phyloP scores from a whole-genome alignment of 1,140 invertebrate species.

The Phymorhynchus buccinoides region DNA sequence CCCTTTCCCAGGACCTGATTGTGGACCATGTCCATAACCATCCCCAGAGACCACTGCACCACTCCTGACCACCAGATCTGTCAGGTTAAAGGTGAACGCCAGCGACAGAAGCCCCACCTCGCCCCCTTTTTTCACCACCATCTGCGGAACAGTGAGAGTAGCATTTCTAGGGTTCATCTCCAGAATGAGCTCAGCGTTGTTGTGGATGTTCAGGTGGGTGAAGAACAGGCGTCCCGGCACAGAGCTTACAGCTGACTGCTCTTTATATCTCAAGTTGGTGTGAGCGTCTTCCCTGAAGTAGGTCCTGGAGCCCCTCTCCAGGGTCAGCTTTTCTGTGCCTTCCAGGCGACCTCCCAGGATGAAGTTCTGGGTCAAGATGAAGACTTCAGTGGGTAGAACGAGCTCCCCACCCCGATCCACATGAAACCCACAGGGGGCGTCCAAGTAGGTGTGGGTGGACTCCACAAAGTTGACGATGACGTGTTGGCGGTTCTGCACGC shows the following conservation, averaged over 20 bases:
- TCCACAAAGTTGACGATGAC: slow-evolving; percentile 60
- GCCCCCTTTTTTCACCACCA: slow-evolving; percentile 56
- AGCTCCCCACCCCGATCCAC: slow-evolving; percentile 61
- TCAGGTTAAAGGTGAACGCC: slow-evolving; percentile 41
- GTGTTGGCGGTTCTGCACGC: slow-evolving; percentile 57
- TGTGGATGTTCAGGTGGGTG: slow-evolving; percentile 51
- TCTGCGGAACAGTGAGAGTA: slow-evolving; percentile 44
- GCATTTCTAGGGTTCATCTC: slow-evolving; percentile 47
- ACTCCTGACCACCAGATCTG: slow-evolving; percentile 53
- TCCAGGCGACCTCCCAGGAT: slow-evolving; percentile 58
- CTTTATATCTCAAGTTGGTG: slow-evolving; percentile 42
- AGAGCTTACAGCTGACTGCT: slow-evolving; percentile 26
- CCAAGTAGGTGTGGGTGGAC: slow-evolving; percentile 64
- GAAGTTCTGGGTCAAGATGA: slow-evolving; percentile 52
- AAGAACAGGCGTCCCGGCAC: slow-evolving; percentile 53
- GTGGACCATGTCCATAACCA: slow-evolving; percentile 49
- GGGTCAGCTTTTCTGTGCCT: slow-evolving; percentile 57
- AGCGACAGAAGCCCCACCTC: slow-evolving; percentile 39
- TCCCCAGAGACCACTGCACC: slow-evolving; percentile 51
- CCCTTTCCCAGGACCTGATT: slow-evolving; percentile 52
- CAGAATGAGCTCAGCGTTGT: slow-evolving; percentile 51
- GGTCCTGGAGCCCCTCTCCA: slow-evolving; percentile 58
- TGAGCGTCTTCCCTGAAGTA: slow-evolving; percentile 48
- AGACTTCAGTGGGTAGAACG: slow-evolving; percentile 57
- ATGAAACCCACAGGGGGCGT: slow-evolving; percentile 64